Evolutionary conservation across 2,888 invertebrate species (phyloP).

Genomic region (Chloromyia formosa): DNA sequence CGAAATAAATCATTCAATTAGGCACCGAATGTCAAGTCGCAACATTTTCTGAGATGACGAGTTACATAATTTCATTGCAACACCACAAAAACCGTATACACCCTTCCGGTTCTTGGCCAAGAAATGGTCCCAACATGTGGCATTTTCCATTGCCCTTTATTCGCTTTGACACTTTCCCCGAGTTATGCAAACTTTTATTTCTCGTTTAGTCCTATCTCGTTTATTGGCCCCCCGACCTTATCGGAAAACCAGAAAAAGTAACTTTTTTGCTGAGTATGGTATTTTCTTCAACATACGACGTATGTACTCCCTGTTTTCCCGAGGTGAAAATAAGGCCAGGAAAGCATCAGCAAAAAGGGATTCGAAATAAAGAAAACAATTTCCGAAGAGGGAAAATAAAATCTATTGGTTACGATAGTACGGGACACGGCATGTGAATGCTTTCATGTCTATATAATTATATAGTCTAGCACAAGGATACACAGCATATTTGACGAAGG

Average conservation of each 20-base stretch:
- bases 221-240: background rate
- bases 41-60: too few relatives aligned
- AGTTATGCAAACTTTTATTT: slow-evolving; percentile 40
- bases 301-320: background rate
- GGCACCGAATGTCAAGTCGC: too few relatives aligned
- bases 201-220: background rate
- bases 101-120: too few relatives aligned
- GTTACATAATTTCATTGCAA: too few relatives aligned
- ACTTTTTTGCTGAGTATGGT: slow-evolving; percentile 24
- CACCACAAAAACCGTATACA: too few relatives aligned
- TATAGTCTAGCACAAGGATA: too few relatives aligned
- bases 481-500: background rate
- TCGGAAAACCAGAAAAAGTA: background rate
- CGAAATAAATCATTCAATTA: too few relatives aligned
- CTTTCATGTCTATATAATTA: too few relatives aligned
- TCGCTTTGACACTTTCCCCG: slow-evolving; percentile 23
- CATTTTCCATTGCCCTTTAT: slow-evolving; percentile 9
- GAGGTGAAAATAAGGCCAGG: background rate
- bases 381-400: slow-evolving; percentile 7
- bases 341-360: slow-evolving; percentile 25
- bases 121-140: background rate
- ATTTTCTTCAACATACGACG: background rate
- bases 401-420: slow-evolving; percentile 3
- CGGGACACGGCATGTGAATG: background rate
- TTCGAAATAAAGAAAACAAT: slow-evolving; percentile 26